Conservation (phyloP, 2,888 invertebrate genomes). For the Ypsolopha sequella region DNA sequence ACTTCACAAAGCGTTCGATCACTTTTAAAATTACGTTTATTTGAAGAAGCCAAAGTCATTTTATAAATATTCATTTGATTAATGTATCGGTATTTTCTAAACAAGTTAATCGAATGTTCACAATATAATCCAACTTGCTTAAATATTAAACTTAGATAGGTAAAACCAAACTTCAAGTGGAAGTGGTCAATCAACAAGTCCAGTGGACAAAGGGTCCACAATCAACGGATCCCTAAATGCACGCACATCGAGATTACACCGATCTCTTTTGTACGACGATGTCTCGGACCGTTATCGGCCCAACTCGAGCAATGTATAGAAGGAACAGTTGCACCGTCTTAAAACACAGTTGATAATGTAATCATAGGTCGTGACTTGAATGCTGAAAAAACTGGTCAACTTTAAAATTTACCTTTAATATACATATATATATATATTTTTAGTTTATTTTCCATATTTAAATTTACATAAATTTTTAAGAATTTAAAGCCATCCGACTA, state of each 20-base stretch:
- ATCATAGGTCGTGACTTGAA: neutral
- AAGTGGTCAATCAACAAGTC: neutral
- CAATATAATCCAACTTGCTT: too few relatives aligned
- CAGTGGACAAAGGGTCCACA: neutral
- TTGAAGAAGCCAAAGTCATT: too few relatives aligned
- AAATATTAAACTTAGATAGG: neutral
- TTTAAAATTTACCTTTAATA: neutral
- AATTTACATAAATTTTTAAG: too few relatives aligned
- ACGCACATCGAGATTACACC: constrained; percentile 46
- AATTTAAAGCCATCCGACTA: too few relatives aligned
- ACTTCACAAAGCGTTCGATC: too few relatives aligned
- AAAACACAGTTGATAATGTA: neutral
- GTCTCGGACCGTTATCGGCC: constrained; percentile 39
- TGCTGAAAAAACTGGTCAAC: neutral
- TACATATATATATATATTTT: neutral
- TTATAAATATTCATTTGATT: too few relatives aligned
- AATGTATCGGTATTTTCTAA: too few relatives aligned
- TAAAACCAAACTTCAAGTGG: neutral
- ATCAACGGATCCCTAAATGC: constrained; percentile 25
- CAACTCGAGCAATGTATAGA: neutral
- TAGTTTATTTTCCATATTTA: neutral
- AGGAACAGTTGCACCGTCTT: neutral
- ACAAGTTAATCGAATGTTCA: too few relatives aligned
- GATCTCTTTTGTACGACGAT: constrained; percentile 43
- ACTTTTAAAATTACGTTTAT: too few relatives aligned